Base-by-base conservation (phyloP, 2,113 vertebrate genomes). In the Podocnemis expansa region DNA sequence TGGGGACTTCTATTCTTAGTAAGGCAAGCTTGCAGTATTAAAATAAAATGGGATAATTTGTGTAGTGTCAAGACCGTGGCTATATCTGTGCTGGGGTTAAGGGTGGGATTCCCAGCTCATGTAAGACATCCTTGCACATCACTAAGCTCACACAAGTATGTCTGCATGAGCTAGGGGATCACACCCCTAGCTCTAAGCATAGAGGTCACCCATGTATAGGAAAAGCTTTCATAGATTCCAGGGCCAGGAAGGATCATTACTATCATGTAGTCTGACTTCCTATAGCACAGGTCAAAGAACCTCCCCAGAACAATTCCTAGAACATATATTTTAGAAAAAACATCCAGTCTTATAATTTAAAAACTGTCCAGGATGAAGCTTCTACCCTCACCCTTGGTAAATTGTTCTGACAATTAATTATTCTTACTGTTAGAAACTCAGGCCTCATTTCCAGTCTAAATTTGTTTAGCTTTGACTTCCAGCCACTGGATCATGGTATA, bases 21-120 rank as follows among this genome's bases (percentile, higher is more conserved):
- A 80, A 86, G 78, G 86, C 92, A 94, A 96, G 49, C 45, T 5
- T 19, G 90, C 16, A 22, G 88, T 3, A 47, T 91, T 94, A 78
- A 86, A 96, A 93, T 76, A 54, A 95, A 93, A 94, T 73, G 85
- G 85, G 70, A 94, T 90, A 94, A 95, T 96, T 96, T 78, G 60
- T n/a, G 75, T 93, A 91, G 25, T 1, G 0, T 81, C 82, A 87
- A 58, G 60, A 47, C 8, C 85, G 73, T 22, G 43, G 79, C 29
- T 92, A 89, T 70, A 38, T 38, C n/a, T 70, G 63, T 38, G n/a
- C 19, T 70, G 63, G 63, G n/a, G 34, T 34, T 22, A 19, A 70
- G n/a, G 7, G 10, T 21, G 63, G 38, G 63, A 38, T 70, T 38
- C 34, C 16, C 63, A 70, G 29, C 58, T 60, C 25, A 5, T 31